These are phyloP conservation scores for Monochamus alternatus DNA, from an alignment of 2,888 invertebrate genomes.

Conservation along the genomic window DNA sequence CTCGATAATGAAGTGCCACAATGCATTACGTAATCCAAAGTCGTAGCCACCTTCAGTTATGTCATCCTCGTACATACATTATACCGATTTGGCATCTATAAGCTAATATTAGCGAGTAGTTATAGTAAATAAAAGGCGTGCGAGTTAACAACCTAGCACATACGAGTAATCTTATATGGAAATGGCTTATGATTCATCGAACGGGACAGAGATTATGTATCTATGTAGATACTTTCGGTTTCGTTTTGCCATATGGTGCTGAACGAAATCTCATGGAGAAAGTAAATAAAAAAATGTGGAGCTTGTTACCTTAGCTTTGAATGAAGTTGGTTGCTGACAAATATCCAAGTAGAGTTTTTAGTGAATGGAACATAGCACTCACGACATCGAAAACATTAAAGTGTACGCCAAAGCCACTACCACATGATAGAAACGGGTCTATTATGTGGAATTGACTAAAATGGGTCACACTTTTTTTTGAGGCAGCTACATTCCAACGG, in stretches of 20 bases:
- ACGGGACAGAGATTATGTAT: background rate
- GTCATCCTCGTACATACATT: background rate
- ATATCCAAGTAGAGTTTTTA: too few species aligned
- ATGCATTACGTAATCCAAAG: too few species aligned
- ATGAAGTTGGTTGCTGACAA: background rate
- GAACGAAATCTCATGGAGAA: background rate
- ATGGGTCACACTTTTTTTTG: too few species aligned
- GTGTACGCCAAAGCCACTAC: too few species aligned
- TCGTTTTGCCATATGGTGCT: background rate
- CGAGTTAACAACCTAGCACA: conserved; percentile 2
- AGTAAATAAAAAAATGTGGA: background rate
- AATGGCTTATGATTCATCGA: background rate
- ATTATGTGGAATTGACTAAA: too few species aligned
- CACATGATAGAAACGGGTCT: too few species aligned
- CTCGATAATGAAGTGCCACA: too few species aligned
- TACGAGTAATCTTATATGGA: conserved; percentile 4
- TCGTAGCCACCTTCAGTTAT: background rate
- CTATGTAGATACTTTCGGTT: background rate
- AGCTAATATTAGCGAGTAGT: background rate
- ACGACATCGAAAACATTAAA: too few species aligned
- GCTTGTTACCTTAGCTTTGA: background rate
- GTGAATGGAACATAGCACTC: too few species aligned
- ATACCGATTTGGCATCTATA: conserved; percentile 7
- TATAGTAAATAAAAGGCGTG: conserved; percentile 8
- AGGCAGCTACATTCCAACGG: too few species aligned